These are phyloP conservation scores for Cathartes aura DNA, from an alignment of 2,113 vertebrate genomes.

Conservation along the genomic window DNA sequence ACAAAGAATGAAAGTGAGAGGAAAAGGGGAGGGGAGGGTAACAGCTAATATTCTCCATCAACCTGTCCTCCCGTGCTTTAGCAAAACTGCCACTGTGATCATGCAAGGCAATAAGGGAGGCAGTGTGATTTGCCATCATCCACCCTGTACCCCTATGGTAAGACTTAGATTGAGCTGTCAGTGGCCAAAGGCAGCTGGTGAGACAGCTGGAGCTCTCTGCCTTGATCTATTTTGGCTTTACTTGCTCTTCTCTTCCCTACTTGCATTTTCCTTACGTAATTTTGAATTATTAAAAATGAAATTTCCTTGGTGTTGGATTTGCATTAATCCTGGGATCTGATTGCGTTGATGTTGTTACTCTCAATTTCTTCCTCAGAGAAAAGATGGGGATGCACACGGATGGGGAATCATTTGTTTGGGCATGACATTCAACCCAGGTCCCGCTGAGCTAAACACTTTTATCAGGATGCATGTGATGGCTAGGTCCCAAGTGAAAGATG, in stretches of 20 bases:
- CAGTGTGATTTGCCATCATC: not conserved
- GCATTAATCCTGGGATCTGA: not conserved
- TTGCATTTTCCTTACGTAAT: not conserved
- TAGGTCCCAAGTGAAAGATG: not conserved
- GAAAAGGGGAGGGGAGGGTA: not conserved
- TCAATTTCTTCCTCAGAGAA: not conserved
- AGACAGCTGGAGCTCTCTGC: not conserved
- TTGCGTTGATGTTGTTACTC: not conserved
- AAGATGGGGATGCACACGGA: not conserved
- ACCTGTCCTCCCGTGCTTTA: not conserved
- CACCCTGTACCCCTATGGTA: rapidly evolving
- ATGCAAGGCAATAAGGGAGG: not conserved
- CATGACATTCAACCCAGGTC: not conserved
- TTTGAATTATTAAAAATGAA: conserved; percentile 20
- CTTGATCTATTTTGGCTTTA: not conserved
- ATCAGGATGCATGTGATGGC: not conserved
- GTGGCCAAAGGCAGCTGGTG: not conserved
- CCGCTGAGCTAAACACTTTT: not conserved
- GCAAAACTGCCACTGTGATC: not conserved
- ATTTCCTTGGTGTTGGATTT: conserved; percentile 7
- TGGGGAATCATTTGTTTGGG: not conserved
- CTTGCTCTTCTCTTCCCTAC: not conserved
- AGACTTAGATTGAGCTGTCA: not conserved
- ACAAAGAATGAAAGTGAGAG: not conserved
- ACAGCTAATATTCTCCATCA: not conserved